Evolutionary conservation across 2,888 invertebrate genomes (phyloP), one percentile per base, ranked within the genome.

Genomic region (Aporophyla lueneburgensis): DNA sequence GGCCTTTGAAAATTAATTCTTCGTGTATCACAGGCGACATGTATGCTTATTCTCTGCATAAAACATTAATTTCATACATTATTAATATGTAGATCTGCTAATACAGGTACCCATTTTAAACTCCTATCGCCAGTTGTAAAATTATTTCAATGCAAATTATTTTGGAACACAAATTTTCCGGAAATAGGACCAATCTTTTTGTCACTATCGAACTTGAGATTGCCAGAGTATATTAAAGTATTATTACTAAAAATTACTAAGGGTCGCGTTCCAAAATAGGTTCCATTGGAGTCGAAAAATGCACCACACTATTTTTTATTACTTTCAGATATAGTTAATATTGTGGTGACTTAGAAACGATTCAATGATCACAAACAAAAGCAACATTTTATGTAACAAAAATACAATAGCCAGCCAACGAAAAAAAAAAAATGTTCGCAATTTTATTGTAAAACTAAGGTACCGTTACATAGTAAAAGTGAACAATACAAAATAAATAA

Each of bases 31-130:
- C 80, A n/a, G 24, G 14, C 19, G 61, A 49, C 24, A 54, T 49
- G 43, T 78, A 78, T 71, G 65, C 59, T 66, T 78, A 59, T 67
- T 63, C 46, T 53, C 24, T 33, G 49, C 54, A 79, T 78, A n/a
- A 66, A 63, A 66, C 27, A 61, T 54, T 43, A 21, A 63, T 71
- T 66, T 66, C 14, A n/a, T 43, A 33, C 2, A 73, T 43, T 49
- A 65, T 78, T 24, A 43, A 61, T 61, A 49, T 33, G 19, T 33
- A 59, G n/a, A 46, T 33, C n/a, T n/a, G n/a, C 16, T 68, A 24
- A n/a, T n/a, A n/a, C n/a, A n/a, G n/a, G n/a, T 19, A 24, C 33
- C 58, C n/a, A 54, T 27, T 14, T n/a, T 51, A 19, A n/a, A 33
- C 12, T 27, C 24, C n/a, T 19, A 12, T 46, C 5, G 12, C 16